Evolutionary conservation across 2,888 invertebrate species (phyloP).

Genomic region (Erebia epiphron): DNA sequence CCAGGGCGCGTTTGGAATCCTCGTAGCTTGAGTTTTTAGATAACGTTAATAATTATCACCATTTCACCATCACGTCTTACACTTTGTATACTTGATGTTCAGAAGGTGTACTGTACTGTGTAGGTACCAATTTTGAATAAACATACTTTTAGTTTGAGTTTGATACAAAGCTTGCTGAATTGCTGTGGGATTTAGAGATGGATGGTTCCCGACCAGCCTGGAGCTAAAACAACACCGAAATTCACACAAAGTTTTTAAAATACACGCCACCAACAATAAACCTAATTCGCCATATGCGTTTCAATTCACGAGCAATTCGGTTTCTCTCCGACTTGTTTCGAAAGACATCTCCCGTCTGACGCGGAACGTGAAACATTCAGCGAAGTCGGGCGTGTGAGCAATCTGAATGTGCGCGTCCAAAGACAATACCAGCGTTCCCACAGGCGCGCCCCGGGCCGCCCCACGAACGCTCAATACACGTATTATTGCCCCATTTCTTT

Average conservation of each 20-base stretch:
- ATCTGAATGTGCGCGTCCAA: conserved; percentile 55
- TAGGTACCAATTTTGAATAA: not conserved
- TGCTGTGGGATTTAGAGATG: not conserved
- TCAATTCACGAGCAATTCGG: conserved; percentile 48
- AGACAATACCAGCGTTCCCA: conserved; percentile 71
- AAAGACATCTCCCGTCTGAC: conserved; percentile 46
- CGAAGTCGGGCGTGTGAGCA: conserved; percentile 54
- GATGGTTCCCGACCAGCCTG: not conserved
- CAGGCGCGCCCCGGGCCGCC: conserved; percentile 66
- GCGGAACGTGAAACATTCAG: conserved; percentile 23
- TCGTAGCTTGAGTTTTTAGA: too few species aligned
- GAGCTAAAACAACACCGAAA: conserved; percentile 19
- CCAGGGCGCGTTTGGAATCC: too few species aligned
- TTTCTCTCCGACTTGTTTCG: conserved; percentile 47
- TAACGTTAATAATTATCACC: too few species aligned
- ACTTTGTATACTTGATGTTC: too few species aligned
- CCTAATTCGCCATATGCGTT: conserved; percentile 52
- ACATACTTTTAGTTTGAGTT: too few species aligned
- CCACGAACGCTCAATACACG: conserved; percentile 43
- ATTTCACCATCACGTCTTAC: too few species aligned
- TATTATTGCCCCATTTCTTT: conserved; percentile 51
- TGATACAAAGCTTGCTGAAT: not conserved
- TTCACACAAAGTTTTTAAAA: conserved; percentile 21
- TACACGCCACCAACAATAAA: conserved; percentile 29
- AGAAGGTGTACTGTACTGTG: not conserved